Evolutionary conservation across 2,797 vertebrate genomes (phyloP), one percentile per base, ranked within the genome.

Genomic region (Channa striata): DNA sequence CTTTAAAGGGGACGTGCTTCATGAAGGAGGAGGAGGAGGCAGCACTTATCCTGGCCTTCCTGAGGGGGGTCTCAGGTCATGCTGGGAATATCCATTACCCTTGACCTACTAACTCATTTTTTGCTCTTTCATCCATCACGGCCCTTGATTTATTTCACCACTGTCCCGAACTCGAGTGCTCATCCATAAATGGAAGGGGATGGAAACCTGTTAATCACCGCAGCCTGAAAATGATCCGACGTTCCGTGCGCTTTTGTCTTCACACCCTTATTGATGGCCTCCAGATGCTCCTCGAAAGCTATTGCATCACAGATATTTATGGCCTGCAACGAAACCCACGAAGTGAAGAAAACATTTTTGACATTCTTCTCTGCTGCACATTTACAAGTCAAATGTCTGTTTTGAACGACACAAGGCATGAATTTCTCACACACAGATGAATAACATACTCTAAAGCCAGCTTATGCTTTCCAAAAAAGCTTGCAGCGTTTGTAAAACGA

Each of bases 1-100:
- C 76, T 79, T 82, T 82, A 82, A 87, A 91, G 87, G 74, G 89
- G 89, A 89, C 86, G 90, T 79, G 37, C 37, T 11, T 40, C 40
- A 36, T 65, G 56, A 20, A 47, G 68, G 67, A 85, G 68, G 75
- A 81, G 80, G 72, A 56, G 68, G 71, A 30, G 60, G 52, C n/a
- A n/a, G 68, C 11, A 1, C 53, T 36, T 54, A 2, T 20, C 6
- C 37, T 47, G 36, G 50, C 53, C 64, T 72, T 72, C 66, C 81
- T 81, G 54, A 64, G 8, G 21, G 19, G n/a, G 19, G 21, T 40
- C 2, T 11, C n/a, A 21, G 47, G 54, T 67, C 65, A 47, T 9
- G 19, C 61, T 48, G 44, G 34, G 23, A 58, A 56, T 21, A 47
- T 42, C 44, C 48, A 33, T 16, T 48, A 65, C 46, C 25, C 5